Percentiles rank a stretch among this genome's conserved stretches.
Conservation (phyloP, 1,140 invertebrate species). For the Tenebrio molitor region DNA sequence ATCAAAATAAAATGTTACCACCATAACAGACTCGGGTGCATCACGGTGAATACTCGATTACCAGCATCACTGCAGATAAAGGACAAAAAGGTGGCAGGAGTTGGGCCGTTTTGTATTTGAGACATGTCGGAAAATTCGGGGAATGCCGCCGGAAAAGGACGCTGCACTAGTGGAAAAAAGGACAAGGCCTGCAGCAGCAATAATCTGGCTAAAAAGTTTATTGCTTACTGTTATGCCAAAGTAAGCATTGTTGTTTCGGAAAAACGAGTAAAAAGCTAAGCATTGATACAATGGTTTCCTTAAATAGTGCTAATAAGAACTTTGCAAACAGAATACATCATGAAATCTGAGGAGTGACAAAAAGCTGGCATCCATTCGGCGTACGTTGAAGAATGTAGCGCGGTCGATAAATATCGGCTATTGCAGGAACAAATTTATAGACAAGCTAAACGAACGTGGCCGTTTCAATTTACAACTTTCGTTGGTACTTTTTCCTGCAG, state of each 20-base stretch:
- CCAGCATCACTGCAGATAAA: no score
- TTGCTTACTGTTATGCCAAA: constrained; percentile 54
- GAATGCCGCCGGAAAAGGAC: constrained; percentile 26
- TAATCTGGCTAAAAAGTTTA: constrained; percentile 50
- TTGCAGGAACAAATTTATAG: constrained; percentile 60
- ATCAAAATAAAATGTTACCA: no score
- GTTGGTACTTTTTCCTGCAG: constrained; percentile 3
- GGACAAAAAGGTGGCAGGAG: no score
- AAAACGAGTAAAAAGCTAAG: constrained; percentile 56
- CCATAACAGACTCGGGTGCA: no score
- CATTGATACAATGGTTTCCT: constrained; percentile 60
- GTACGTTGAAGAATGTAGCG: constrained; percentile 57
- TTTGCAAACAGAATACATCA: constrained; percentile 61
- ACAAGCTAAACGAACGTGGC: constrained; percentile 51
- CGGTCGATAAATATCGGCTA: constrained; percentile 57
- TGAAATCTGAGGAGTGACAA: constrained; percentile 60
- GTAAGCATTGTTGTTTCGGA: constrained; percentile 56
- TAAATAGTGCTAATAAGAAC: constrained; percentile 62
- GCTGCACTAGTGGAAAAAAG: constrained; percentile 39
- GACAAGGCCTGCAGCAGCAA: neutral
- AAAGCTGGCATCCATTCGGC: constrained; percentile 57
- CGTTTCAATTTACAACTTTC: constrained; percentile 59
- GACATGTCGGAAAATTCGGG: constrained; percentile 32
- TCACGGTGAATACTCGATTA: no score
- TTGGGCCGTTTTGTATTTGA: constrained; percentile 27